Base-by-base conservation (phyloP, 2,888 invertebrate species). In the Chrysodeixis includens region DNA sequence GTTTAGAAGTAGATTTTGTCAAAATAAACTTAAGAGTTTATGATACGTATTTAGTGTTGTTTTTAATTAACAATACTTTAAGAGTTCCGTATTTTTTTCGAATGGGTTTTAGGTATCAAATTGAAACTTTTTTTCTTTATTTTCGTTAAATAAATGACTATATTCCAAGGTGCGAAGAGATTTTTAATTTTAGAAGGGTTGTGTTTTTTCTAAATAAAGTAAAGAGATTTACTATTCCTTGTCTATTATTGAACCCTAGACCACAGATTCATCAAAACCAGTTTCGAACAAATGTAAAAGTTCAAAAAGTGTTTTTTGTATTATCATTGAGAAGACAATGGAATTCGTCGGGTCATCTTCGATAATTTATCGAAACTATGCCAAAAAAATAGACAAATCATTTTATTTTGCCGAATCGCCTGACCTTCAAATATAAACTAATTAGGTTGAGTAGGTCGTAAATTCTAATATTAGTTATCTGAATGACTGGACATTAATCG, bases 221-320 rank as follows among this genome's bases (percentile, higher is more conserved):
- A 26, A 40, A 40, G 10, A 10, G 14, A 14, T 40, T 40, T 7
- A n/a, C n/a, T 1, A 40, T 40, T 0, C 1, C n/a, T 40, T n/a
- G 14, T 40, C n/a, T n/a, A 4, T 5, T 40, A 40, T 4, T 14
- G n/a, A 6, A 4, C 40, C 40, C 40, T 40, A 40, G 4, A 18
- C 35, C n/a, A 46, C 16, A 18, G 8, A 16, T 8, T 6, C 16
- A 18, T 5, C 9, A 49, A 49, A 49, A 20, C 46, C 46, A 18
- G 46, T 49, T 49, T 20, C 20, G 8, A 20, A 18, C 10, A 72
- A 72, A 73, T 55, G 26, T 67, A 61, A 73, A 46, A 72, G 58
- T 62, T 73, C 66, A 72, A 52, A 54, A 16, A 55, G 49, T 30
- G 16, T 16, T 66, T 70, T 71, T 72, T 61, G 44, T 61, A 12